A percentile compares a stretch with the other conserved stretches of the same genome.
These are phyloP conservation scores for Schizothorax lantsangensis DNA, from an alignment of 2,797 vertebrate species.

Conservation along the genomic window DNA sequence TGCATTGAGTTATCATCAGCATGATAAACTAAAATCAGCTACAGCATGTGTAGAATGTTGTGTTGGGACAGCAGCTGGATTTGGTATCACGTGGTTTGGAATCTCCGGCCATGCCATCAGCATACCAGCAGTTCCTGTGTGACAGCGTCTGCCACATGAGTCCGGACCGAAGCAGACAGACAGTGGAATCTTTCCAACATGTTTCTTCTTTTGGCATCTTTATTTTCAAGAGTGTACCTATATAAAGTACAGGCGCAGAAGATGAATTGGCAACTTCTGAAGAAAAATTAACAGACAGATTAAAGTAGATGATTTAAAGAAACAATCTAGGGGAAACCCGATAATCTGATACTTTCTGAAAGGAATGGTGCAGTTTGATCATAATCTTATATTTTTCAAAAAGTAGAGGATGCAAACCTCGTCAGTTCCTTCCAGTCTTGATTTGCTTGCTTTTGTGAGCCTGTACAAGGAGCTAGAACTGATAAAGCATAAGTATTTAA, in stretches of 20 bases:
- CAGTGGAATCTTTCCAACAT: neutral
- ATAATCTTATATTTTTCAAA: neutral
- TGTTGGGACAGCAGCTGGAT: neutral
- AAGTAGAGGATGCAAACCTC: neutral
- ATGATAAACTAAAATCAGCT: neutral
- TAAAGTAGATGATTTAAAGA: neutral
- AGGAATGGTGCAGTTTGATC: neutral
- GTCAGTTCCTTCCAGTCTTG: no score
- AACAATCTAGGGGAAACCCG: neutral
- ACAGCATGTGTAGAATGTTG: no score
- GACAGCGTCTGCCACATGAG: slow-evolving; percentile 25
- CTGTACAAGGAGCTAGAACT: no score
- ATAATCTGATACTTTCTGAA: neutral
- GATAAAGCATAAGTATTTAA: no score
- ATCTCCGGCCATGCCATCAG: neutral
- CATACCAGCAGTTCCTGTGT: slow-evolving; percentile 21
- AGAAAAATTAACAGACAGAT: neutral
- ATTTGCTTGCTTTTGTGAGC: no score
- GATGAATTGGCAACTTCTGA: neutral
- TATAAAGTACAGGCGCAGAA: neutral
- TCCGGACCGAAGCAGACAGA: slow-evolving; percentile 42
- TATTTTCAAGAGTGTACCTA: no score
- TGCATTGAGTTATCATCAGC: neutral
- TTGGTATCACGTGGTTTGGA: neutral
- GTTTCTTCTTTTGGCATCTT: no score